A percentile compares a stretch with the other conserved stretches of the same genome.
Evolutionary conservation across 2,113 vertebrate genomes (phyloP).

Genomic region (Picathartes gymnocephalus): DNA sequence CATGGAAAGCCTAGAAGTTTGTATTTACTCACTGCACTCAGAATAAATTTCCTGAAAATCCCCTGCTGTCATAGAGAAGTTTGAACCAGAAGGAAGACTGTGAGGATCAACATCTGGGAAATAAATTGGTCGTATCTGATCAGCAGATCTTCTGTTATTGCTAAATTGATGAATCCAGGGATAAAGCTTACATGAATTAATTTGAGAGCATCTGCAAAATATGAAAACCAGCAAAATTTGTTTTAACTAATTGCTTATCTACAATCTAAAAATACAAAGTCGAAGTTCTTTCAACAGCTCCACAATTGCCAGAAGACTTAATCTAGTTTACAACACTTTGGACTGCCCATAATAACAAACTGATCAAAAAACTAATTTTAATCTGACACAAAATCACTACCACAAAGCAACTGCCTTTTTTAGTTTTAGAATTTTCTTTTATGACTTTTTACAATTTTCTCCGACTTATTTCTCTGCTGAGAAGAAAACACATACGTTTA

Average conservation of each 20-base stretch:
- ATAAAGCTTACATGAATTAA: slow-evolving; percentile 90
- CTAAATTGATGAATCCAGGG: slow-evolving; percentile 99
- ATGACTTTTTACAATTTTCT: neutral
- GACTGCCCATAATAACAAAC: fast-evolving
- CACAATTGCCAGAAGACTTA: neutral
- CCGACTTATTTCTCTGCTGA: neutral
- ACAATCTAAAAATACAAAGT: neutral
- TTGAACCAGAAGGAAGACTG: slow-evolving; percentile 84
- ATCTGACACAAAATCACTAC: neutral
- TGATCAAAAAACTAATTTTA: neutral
- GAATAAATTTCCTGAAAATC: slow-evolving; percentile 97
- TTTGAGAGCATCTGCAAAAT: slow-evolving; percentile 90
- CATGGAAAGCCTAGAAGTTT: neutral
- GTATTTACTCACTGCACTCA: slow-evolving; percentile 81
- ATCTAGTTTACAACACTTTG: neutral
- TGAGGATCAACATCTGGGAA: slow-evolving; percentile 97
- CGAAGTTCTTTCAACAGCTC: neutral
- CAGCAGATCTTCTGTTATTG: slow-evolving; percentile 92
- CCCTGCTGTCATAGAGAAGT: slow-evolving; percentile 98
- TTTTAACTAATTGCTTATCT: slow-evolving; percentile 19
- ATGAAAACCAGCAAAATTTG: slow-evolving; percentile 37
- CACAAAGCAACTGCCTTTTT: neutral
- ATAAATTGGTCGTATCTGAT: slow-evolving; percentile 90
- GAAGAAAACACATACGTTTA: neutral
- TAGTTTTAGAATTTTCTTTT: neutral